phyloP scores from a whole-genome alignment of 2,888 invertebrate species.

The Dryobota labecula region DNA sequence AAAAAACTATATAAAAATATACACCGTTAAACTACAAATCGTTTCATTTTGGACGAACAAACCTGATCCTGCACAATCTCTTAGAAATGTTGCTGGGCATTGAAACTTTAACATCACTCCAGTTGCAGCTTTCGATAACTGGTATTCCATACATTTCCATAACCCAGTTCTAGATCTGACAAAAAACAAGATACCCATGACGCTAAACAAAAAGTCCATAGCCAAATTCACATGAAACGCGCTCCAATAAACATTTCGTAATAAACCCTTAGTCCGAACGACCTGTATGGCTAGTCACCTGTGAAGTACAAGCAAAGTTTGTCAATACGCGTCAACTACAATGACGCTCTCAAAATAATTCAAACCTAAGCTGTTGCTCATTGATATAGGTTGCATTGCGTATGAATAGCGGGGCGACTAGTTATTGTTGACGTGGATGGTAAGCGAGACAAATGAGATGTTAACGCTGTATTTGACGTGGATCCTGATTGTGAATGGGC shows the following conservation, averaged over 20 bases:
- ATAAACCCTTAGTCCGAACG: constrained; percentile 70
- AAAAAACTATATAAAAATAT: too few species aligned
- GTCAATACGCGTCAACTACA: constrained; percentile 57
- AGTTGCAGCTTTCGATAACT: neutral
- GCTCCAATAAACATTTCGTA: constrained; percentile 73
- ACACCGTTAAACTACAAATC: too few species aligned
- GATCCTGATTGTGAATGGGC: neutral
- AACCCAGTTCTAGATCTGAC: constrained; percentile 23
- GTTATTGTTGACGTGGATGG: constrained; percentile 17
- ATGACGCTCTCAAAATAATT: constrained; percentile 53
- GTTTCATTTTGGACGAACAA: too few species aligned
- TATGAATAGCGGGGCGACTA: constrained; percentile 31
- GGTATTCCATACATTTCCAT: constrained; percentile 13
- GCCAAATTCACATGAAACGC: constrained; percentile 61
- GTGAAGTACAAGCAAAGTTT: constrained; percentile 63
- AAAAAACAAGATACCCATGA: constrained; percentile 57
- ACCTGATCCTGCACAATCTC: too few species aligned
- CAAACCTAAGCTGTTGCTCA: constrained; percentile 46
- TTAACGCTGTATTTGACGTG: neutral
- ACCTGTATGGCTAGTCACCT: constrained; percentile 71
- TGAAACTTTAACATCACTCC: neutral
- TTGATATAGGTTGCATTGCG: constrained; percentile 46
- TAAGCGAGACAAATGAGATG: constrained; percentile 17
- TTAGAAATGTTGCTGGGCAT: neutral
- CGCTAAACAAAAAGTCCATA: constrained; percentile 47